Base-by-base conservation (phyloP, 1,140 invertebrate genomes). In the Stenopsyche tienmushanensis region DNA sequence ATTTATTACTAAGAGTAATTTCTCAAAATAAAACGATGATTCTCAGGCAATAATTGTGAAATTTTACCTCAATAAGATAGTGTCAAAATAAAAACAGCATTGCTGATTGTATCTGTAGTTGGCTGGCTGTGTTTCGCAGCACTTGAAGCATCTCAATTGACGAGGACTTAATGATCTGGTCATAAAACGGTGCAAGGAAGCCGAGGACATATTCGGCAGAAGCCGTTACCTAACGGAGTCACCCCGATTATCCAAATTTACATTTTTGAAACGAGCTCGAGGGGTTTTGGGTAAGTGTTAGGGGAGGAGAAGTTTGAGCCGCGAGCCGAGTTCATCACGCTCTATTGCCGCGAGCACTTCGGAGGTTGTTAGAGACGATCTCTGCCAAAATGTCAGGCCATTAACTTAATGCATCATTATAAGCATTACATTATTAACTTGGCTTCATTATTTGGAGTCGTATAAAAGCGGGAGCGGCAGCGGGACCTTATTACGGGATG, bases 381-480 rank as follows among this genome's bases (percentile, higher is more conserved):
- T 55, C 64, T 21, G 54, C 54, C 54, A 65, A 65, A 65, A 59
- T 59, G 64, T 65, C 47, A 54, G 65, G 50, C 57, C 49, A 62
- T 67, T 63, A 67, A 63, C 29, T 63, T 67, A 63, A 67, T 67
- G 65, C 65, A 49, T 67, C 65, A 58, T 67, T 67, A 67, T 63
- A 67, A 67, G 60, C 59, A 63, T 67, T 67, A 63, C 65, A 18
- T 63, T 67, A 67, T 62, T 54, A 67, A 67, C 58, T 63, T 50
- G 59, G 65, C 65, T 67, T 66, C 65, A 63, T 67, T 63, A 63
- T 67, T 66, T 66, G 47, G 57, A 66, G 57, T 66, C 47, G 64
- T 60, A 66, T 52, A 66, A 66, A 52, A 53, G 50, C 65, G 21
- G 55, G 25, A 47, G 64, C 54, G 55, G 64, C n/a, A 34, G 29